Percentiles rank a stretch among this genome's conserved stretches.
phyloP scores from a whole-genome alignment of 2,888 invertebrate species.

The Odontocerum albicorne region DNA sequence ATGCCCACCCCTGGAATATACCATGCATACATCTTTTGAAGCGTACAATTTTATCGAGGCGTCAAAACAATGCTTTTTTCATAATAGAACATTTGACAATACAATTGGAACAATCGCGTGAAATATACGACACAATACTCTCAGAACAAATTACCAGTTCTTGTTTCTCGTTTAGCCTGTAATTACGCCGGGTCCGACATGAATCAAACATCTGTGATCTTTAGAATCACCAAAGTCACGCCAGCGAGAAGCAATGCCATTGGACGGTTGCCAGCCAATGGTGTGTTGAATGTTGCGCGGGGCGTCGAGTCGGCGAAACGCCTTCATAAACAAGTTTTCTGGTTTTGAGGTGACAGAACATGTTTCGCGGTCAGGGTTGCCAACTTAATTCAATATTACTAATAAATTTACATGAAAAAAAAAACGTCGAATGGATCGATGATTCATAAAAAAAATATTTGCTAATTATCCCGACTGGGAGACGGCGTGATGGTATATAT shows the following conservation, averaged over 20 bases:
- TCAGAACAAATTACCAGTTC: constrained; percentile 1
- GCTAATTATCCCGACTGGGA: no score
- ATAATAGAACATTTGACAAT: constrained; percentile 2
- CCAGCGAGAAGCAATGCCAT: constrained; percentile 2
- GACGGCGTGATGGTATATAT: no score
- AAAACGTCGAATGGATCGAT: no score
- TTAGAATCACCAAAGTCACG: constrained; percentile 1
- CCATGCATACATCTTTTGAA: no score
- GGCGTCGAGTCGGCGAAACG: constrained; percentile 11
- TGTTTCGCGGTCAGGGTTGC: no score
- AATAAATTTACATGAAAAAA: no score
- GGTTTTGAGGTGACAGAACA: not conserved
- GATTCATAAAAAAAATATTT: no score
- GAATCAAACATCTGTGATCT: constrained; percentile 15
- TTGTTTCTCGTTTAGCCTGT: not conserved
- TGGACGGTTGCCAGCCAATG: constrained; percentile 10
- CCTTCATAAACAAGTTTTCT: constrained; percentile 10
- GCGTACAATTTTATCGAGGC: no score
- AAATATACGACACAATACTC: not conserved
- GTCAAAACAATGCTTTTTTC: not conserved
- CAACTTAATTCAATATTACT: no score
- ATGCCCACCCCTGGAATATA: no score
- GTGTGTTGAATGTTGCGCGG: constrained; percentile 3
- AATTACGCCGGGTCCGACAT: constrained; percentile 12
- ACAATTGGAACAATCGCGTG: constrained; percentile 6